Evolutionary conservation across 2,888 invertebrate genomes (phyloP).

Genomic region (Drepana falcataria): DNA sequence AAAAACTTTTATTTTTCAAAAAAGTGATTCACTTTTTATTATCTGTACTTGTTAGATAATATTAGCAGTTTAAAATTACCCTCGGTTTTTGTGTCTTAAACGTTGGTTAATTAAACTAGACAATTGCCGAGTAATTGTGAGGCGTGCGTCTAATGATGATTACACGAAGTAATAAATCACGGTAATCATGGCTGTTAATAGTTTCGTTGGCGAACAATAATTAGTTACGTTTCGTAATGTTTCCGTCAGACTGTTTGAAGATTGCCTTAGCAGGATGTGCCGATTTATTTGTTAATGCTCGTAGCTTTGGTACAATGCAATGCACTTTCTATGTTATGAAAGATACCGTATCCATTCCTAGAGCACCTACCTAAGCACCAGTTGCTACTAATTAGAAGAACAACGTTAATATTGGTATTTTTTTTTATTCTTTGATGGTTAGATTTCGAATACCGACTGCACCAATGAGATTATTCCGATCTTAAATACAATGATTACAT

Average conservation of each 20-base stretch:
- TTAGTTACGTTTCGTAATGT: slow-evolving; percentile 43
- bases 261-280: background rate
- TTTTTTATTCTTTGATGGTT: too few species aligned
- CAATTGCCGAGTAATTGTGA: slow-evolving; percentile 14
- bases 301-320: background rate
- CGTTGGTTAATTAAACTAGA: slow-evolving; percentile 8
- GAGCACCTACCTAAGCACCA: too few species aligned
- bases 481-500: too few species aligned
- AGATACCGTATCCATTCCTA: background rate
- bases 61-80: background rate
- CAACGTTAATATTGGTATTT: too few species aligned
- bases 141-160: slow-evolving; percentile 26
- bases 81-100: background rate
- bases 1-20: too few species aligned
- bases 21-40: too few species aligned
- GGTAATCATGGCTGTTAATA: slow-evolving; percentile 39
- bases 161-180: slow-evolving; percentile 25
- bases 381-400: too few species aligned
- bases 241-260: slow-evolving; percentile 8
- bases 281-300: background rate
- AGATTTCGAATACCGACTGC: too few species aligned
- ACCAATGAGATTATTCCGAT: too few species aligned
- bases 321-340: background rate
- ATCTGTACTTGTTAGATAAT: background rate
- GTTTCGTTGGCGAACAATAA: slow-evolving; percentile 43